Base-by-base conservation (phyloP, 1,140 invertebrate genomes). In the Drosophila takahashii region DNA sequence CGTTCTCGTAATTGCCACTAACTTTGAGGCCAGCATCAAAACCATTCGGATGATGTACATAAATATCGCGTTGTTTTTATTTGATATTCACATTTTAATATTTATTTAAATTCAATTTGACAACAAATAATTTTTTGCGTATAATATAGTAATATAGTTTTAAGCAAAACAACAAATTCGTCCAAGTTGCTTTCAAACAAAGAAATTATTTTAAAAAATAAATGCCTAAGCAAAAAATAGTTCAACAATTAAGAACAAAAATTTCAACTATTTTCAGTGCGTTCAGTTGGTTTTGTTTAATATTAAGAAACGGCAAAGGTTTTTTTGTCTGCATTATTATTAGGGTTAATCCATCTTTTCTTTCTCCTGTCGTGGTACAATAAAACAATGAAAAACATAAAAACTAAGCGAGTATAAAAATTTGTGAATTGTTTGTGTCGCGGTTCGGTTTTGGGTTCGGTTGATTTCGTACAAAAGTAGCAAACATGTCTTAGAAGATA, bases 371-470 rank as follows among this genome's bases (percentile, higher is more conserved):
- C 22, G 58, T 50, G 39, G 26, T 59, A 51, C 47, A 66, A 66
- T 72, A 60, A 80, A 85, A 85, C 73, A 85, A 85, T 76, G 48
- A 44, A 52, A 87, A 86, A 79, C 79, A 86, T 86, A 86, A 71
- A 67, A 79, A 65, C 75, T 87, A 87, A 51, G 75, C 81, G 81
- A 86, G 81, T 86, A 86, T 86, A 86, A 79, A 78, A 87, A 86
- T 70, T 70, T 70, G 66, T 70, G 66, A 72, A 65, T 76, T 76
- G 54, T 78, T 45, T 76, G 74, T 77, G 56, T 74, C 60, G 64
- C 54, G 45, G 47, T 53, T 72, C 36, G 44, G 27, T 71, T 54
- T 61, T 36, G 65, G 79, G 37, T 54, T 73, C 32, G 36, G 56
- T 78, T 53, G 29, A 59, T 57, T 70, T 59, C 59, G 54, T 66